Evolutionary conservation across 2,888 invertebrate genomes (phyloP).

Genomic region (Tanypteryx hageni): DNA sequence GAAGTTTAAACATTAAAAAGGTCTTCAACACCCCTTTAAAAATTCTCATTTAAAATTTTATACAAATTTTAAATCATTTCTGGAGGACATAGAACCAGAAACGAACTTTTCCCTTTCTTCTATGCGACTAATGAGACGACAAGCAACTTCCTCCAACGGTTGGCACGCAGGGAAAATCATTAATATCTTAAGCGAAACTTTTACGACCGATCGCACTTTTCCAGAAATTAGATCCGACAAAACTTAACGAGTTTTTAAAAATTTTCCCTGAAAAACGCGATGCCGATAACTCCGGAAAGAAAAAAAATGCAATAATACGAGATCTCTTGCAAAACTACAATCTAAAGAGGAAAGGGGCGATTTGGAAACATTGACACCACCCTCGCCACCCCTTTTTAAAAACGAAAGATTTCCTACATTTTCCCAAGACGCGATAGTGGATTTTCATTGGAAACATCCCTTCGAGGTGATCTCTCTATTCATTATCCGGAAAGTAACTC

Average conservation of each 20-base stretch:
- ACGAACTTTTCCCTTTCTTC: not conserved
- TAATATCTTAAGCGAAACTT: not conserved
- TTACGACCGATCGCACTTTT: not conserved
- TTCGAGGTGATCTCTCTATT: not conserved
- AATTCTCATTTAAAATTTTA: not conserved
- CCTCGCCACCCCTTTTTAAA: not conserved
- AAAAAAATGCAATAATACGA: not conserved
- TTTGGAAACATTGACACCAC: not conserved
- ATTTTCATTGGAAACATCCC: not conserved
- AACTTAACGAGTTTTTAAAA: not conserved
- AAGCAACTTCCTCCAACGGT: not conserved
- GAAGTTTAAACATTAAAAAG: too few relatives aligned
- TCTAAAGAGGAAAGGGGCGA: too few relatives aligned
- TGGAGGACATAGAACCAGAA: not conserved
- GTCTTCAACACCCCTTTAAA: not conserved
- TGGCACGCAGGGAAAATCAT: not conserved
- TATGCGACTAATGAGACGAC: not conserved
- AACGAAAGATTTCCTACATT: not conserved
- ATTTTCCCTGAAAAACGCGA: not conserved
- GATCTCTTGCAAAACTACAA: not conserved
- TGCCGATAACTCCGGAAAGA: not conserved
- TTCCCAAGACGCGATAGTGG: not conserved
- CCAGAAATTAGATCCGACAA: not conserved
- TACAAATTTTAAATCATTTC: not conserved
- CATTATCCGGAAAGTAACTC: not conserved